A percentile compares a stretch with the other conserved stretches of the same genome.
Evolutionary conservation across 2,797 vertebrate species (phyloP).

Genomic region (Diplodus sargus): DNA sequence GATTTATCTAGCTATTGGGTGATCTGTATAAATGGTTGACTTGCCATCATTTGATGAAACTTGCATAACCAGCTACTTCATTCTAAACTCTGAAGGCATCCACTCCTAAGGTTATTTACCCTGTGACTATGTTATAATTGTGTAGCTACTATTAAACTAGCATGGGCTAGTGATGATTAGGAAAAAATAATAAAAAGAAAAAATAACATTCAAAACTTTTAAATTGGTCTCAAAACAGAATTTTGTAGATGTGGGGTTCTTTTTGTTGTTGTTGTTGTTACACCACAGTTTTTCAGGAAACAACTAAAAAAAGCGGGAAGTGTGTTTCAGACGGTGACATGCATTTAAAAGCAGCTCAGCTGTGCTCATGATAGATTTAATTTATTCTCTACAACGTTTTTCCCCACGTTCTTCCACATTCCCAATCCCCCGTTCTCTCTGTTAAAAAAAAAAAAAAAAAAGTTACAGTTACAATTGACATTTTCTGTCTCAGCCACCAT

Average conservation of each 20-base stretch:
- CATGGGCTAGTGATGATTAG: neutral
- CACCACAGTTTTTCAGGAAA: conserved; percentile 5
- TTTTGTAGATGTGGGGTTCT: neutral
- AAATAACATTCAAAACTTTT: too few species aligned
- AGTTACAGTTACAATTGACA: neutral
- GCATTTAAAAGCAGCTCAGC: conserved; percentile 8
- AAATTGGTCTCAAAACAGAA: conserved; percentile 5
- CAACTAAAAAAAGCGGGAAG: neutral
- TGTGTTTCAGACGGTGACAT: neutral
- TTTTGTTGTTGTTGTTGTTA: too few species aligned
- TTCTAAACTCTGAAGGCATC: conserved; percentile 24
- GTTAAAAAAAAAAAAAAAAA: neutral
- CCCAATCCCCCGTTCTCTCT: neutral
- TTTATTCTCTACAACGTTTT: conserved; percentile 21
- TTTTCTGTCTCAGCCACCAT: conserved; percentile 17
- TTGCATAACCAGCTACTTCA: conserved; percentile 51
- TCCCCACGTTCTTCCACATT: neutral
- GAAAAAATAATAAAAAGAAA: too few species aligned
- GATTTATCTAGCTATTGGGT: conserved; percentile 63
- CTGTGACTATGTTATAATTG: conserved; percentile 4
- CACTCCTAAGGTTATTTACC: conserved; percentile 24
- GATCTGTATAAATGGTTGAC: conserved; percentile 56
- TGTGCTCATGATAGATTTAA: neutral
- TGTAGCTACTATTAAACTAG: conserved; percentile 23
- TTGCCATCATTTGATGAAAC: conserved; percentile 57